phyloP scores from a whole-genome alignment of 2,797 vertebrate species.

The Phataginus tetradactyla region DNA sequence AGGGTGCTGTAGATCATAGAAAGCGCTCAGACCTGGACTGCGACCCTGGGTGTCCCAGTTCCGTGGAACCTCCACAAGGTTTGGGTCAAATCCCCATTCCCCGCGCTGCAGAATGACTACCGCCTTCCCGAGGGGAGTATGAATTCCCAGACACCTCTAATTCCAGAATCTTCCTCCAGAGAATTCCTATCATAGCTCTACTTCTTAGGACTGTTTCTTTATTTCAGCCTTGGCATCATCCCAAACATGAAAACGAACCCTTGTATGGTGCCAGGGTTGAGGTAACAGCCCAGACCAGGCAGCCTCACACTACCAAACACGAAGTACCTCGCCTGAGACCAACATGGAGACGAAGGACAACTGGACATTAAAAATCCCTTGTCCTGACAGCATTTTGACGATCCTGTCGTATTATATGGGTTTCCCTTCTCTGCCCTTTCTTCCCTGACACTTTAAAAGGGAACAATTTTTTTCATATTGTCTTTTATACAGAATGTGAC shows the following conservation, averaged over 20 bases:
- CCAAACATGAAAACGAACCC: not conserved
- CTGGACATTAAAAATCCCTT: not conserved
- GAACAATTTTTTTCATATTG: not conserved
- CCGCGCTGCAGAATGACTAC: no score
- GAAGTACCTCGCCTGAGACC: not conserved
- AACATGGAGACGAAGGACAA: not conserved
- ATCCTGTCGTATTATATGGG: not conserved
- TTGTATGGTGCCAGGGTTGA: not conserved
- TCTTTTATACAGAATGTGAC: not conserved
- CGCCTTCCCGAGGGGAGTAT: not conserved
- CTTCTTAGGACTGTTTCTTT: not conserved
- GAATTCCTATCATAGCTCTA: not conserved
- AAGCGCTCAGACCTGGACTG: not conserved
- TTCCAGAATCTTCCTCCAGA: not conserved
- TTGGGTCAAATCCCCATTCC: not conserved
- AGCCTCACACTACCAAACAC: not conserved
- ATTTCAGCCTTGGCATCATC: not conserved
- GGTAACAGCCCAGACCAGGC: not conserved
- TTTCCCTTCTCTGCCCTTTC: not conserved
- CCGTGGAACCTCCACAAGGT: no score
- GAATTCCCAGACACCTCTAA: not conserved
- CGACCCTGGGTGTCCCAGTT: not conserved
- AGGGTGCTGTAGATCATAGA: not conserved
- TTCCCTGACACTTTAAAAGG: not conserved
- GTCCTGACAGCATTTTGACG: not conserved